Conservation (phyloP, 2,797 vertebrate genomes). For the Squalus acanthias region DNA sequence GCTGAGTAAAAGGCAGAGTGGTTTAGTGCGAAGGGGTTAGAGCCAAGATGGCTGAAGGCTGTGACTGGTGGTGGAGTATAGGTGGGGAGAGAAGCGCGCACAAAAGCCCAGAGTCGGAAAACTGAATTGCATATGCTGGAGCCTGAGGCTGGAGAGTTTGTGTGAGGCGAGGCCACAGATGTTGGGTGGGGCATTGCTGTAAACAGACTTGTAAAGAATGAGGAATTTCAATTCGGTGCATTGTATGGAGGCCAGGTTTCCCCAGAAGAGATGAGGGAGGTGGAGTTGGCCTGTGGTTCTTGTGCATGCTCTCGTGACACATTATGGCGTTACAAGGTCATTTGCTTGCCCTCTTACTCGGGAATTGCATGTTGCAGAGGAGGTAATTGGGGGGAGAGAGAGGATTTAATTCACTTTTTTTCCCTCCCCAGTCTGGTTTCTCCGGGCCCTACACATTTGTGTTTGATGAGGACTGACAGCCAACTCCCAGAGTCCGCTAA, state of each 20-base stretch:
- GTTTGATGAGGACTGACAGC: not conserved
- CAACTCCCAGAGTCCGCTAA: not conserved
- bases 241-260: not conserved
- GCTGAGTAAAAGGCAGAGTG: not conserved
- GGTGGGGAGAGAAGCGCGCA: not conserved
- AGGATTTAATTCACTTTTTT: not conserved
- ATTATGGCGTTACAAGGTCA: not conserved
- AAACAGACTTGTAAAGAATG: not conserved
- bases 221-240: not conserved
- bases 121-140: not conserved
- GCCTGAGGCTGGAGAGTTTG: not conserved
- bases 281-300: not conserved
- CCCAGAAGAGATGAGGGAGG: not conserved
- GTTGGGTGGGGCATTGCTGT: not conserved
- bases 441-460: not conserved
- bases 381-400: no score
- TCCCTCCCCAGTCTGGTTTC: not conserved
- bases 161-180: not conserved
- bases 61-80: not conserved
- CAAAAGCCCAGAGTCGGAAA: not conserved
- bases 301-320: not conserved
- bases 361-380: not conserved
- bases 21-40: not conserved
- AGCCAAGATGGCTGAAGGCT: not conserved
- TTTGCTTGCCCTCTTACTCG: not conserved